Base-by-base conservation (phyloP, 1,140 invertebrate genomes). In the Scaptodrosophila lebanonensis region DNA sequence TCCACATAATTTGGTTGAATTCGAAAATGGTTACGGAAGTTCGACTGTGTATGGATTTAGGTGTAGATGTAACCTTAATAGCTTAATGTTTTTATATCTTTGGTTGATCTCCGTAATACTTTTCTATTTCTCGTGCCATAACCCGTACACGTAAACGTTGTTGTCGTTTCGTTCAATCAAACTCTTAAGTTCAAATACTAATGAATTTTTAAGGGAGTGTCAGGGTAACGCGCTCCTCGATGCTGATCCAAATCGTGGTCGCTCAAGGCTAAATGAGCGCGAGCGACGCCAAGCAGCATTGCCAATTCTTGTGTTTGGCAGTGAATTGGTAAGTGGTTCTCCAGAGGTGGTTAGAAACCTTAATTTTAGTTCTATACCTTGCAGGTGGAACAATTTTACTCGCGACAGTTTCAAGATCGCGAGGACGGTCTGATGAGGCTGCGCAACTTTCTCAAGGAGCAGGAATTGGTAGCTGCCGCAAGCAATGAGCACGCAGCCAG, bases 341-440 rank as follows among this genome's bases (percentile, higher is more conserved):
- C 18, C 38, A 9, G 12, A 2, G 11, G 1, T 2, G 11, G n/a
- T 38, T 20, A 5, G 11, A 13, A 16, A 25, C n/a, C 5, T 13
- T 8, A 2, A 13, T 17, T 50, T 29, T 9, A 20, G 1, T 12
- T 44, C 16, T 56, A 4, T 25, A 8, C 22, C 13, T 25, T 40
- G 0, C 66, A 96, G 94, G 94, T 97, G 2, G 95, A 97, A 83
- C 96, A 96, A 86, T 95, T 97, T 86, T 97, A 96, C 85, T 96
- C 95, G 1, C 96, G 97, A 83, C 95, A 95, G 68, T 98, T 94
- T 88, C 91, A 95, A 9, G 95, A 97, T 83, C 95, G 97, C 76
- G 96, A 98, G 83, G 95, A 97, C 70, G 95, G 95, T 0, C 76
- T 98, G 11, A 89, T 93, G 57, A 89, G 91, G 9, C 87, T 97